Evolutionary conservation across 1,140 invertebrate species (phyloP).

Genomic region (Leptinotarsa texana): DNA sequence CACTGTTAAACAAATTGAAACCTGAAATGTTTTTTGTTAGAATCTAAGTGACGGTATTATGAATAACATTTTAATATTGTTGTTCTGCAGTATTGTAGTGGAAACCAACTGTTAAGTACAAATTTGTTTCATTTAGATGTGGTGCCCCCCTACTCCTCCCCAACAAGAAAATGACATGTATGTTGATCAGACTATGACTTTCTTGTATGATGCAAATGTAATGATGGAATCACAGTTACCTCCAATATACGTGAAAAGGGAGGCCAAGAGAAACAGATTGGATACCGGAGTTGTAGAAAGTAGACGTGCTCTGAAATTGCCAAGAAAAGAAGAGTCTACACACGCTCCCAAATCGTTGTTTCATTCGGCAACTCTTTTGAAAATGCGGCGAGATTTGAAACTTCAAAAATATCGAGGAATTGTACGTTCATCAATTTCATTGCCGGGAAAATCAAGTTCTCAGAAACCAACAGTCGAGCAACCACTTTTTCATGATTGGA

Average conservation of each 20-base stretch:
- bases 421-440: conserved; percentile 64
- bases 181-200: conserved; percentile 81
- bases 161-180: conserved; percentile 90
- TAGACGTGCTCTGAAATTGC: conserved; percentile 66
- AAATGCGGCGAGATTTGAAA: conserved; percentile 49
- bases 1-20: too few species aligned
- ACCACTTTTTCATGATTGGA: conserved; percentile 79
- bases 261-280: conserved; percentile 71
- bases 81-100: too few species aligned
- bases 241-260: conserved; percentile 82
- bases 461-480: conserved; percentile 65
- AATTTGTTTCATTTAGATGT: conserved; percentile 69
- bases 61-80: too few species aligned
- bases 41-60: too few species aligned
- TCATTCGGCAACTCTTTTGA: conserved; percentile 77
- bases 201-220: conserved; percentile 81
- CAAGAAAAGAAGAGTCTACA: conserved; percentile 75
- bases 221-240: conserved; percentile 85
- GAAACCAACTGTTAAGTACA: not conserved
- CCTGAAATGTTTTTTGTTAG: too few species aligned
- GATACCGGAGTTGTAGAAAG: conserved; percentile 65
- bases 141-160: conserved; percentile 93
- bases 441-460: conserved; percentile 62
- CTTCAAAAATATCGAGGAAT: conserved; percentile 72
- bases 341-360: conserved; percentile 84